phyloP scores from a whole-genome alignment of 2,888 invertebrate genomes.

The Tenthredo amoena region DNA sequence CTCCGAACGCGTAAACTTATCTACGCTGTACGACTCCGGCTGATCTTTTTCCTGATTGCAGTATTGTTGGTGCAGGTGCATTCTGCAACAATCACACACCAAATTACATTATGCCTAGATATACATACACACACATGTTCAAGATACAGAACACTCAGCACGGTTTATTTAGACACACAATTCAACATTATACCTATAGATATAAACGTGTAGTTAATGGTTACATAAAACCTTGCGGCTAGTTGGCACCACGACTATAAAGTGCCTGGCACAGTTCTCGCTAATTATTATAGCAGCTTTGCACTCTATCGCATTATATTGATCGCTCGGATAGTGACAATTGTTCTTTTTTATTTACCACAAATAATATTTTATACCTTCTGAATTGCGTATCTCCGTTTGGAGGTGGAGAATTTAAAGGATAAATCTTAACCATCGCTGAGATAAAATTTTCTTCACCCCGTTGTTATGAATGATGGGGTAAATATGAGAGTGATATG shows the following conservation, averaged over 20 bases:
- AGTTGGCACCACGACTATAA: constrained; percentile 11
- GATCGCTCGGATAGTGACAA: neutral
- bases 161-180: neutral
- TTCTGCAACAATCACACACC: constrained; percentile 37
- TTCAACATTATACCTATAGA: neutral
- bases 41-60: neutral
- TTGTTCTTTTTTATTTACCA: neutral
- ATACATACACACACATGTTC: neutral
- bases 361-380: constrained; percentile 10
- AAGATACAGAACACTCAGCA: neutral
- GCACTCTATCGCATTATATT: neutral
- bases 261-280: neutral
- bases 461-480: constrained; percentile 12
- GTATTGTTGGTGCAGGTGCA: constrained; percentile 15
- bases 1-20: neutral
- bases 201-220: neutral
- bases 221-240: constrained; percentile 16
- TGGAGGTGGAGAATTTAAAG: neutral
- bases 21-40: neutral
- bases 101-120: neutral
- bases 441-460: neutral
- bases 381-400: neutral
- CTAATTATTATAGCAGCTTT: constrained; percentile 18
- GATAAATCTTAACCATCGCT: constrained; percentile 16
- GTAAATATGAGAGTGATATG: neutral